Conservation (phyloP, 2,888 invertebrate genomes). For the Cryptocephalus primarius region DNA sequence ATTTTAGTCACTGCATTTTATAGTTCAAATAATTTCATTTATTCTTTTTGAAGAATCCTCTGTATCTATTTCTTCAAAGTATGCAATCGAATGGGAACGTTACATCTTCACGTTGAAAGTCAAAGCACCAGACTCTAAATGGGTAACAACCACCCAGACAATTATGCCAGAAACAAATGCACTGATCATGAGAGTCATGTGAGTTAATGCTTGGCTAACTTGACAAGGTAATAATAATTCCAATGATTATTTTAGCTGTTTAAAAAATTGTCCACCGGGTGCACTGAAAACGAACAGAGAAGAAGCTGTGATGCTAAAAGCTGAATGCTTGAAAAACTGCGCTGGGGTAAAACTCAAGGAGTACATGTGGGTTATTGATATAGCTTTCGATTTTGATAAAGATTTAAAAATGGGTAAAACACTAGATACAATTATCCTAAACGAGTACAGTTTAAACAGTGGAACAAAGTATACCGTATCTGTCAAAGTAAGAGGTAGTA, state of each 20-base stretch:
- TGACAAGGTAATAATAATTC: neutral
- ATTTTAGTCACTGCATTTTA: no score
- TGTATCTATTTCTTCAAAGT: neutral
- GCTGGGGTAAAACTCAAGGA: neutral
- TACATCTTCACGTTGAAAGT: constrained; percentile 6
- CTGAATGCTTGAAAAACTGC: constrained; percentile 4
- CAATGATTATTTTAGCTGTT: constrained; percentile 2
- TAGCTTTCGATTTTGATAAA: no score
- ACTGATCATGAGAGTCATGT: no score
- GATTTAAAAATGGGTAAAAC: no score
- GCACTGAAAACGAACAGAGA: constrained; percentile 5
- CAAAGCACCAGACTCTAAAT: constrained; percentile 4
- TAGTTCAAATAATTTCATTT: no score
- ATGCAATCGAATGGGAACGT: constrained; percentile 1
- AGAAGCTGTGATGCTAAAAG: constrained; percentile 4
- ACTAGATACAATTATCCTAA: constrained; percentile 3
- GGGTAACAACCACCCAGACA: constrained; percentile 2
- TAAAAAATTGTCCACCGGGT: constrained; percentile 8
- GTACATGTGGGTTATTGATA: constrained; percentile 4
- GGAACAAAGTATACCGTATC: constrained; percentile 3
- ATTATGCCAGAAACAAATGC: constrained; percentile 1
- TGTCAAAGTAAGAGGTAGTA: constrained; percentile 4
- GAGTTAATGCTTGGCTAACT: no score
- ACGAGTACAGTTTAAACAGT: constrained; percentile 1
- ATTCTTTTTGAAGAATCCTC: no score